Evolutionary conservation across 2,797 vertebrate genomes (phyloP).

Genomic region (Pteropus rufus): DNA sequence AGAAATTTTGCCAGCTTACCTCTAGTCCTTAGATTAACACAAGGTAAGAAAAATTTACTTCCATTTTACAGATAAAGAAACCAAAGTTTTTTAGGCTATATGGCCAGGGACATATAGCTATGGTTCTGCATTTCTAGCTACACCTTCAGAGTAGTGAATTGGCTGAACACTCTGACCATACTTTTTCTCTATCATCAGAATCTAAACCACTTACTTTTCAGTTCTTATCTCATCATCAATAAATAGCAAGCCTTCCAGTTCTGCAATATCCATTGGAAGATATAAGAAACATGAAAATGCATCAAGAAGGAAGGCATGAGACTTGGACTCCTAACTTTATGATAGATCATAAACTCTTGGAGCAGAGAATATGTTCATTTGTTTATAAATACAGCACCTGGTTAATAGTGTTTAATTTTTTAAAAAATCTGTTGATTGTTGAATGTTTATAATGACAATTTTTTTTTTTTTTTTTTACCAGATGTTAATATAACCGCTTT

Average conservation of each 20-base stretch:
- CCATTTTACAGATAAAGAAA: neutral
- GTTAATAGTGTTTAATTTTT: neutral
- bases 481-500: neutral
- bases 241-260: neutral
- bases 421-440: neutral
- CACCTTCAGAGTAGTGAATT: neutral
- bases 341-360: neutral
- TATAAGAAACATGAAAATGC: neutral
- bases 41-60: neutral
- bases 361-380: neutral
- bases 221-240: neutral
- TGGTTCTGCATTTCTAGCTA: neutral
- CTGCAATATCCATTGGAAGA: neutral
- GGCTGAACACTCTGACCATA: neutral
- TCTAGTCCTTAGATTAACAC: neutral
- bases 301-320: neutral
- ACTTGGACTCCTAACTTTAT: neutral
- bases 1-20: neutral
- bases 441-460: neutral
- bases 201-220: neutral
- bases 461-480: neutral
- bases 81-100: neutral
- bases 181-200: neutral
- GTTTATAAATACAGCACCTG: neutral
- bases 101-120: fast-evolving